Evolutionary conservation across 2,888 invertebrate species (phyloP).

Genomic region (Harpalus rubripes): DNA sequence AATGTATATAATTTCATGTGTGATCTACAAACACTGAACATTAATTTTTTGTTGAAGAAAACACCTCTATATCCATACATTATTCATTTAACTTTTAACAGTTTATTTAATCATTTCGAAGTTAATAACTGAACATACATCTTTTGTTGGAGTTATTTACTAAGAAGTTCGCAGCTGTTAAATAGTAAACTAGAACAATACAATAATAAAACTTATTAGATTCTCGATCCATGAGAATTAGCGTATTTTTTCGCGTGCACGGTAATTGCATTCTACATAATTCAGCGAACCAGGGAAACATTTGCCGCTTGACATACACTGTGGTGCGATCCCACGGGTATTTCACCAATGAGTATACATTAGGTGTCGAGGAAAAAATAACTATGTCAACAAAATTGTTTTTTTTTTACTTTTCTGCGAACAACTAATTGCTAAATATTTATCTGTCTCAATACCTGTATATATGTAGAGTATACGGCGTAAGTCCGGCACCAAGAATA

Average conservation of each 20-base stretch:
- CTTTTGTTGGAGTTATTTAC: constrained; percentile 14
- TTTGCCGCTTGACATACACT: constrained; percentile 22
- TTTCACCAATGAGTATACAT: constrained; percentile 13
- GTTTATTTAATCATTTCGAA: neutral
- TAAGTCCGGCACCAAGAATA: too few relatives aligned
- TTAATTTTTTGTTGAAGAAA: neutral
- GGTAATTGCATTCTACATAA: constrained; percentile 35
- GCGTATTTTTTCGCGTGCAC: constrained; percentile 15
- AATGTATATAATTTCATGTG: neutral
- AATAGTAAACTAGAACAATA: constrained; percentile 25
- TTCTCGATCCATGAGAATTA: constrained; percentile 38
- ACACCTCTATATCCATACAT: neutral
- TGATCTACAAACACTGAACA: neutral
- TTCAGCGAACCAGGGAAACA: neutral
- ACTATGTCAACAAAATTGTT: neutral
- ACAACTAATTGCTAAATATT: too few relatives aligned
- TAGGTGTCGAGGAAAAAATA: neutral
- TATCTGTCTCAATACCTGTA: too few relatives aligned
- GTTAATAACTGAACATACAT: constrained; percentile 29
- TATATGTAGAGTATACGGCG: too few relatives aligned
- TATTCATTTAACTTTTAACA: too few relatives aligned
- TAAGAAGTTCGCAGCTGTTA: constrained; percentile 17
- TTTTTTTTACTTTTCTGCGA: too few relatives aligned
- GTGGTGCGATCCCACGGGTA: constrained; percentile 29
- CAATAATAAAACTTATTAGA: constrained; percentile 36